A percentile compares a stretch with the other conserved stretches of the same genome.
phyloP scores from a whole-genome alignment of 2,888 invertebrate species.

The Lochmaea crataegi region DNA sequence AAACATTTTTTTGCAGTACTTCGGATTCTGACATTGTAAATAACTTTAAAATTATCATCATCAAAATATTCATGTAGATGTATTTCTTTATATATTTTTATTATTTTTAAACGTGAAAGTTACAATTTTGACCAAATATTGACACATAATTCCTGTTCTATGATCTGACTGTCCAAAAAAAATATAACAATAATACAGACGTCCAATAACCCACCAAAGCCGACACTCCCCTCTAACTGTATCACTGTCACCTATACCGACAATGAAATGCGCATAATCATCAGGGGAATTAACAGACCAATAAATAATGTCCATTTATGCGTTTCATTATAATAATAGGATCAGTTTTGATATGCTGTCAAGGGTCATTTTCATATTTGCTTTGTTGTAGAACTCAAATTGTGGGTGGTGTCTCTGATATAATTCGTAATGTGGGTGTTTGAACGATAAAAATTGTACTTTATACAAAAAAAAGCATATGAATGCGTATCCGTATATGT shows the following conservation, averaged over 20 bases:
- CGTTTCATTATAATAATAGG: constrained; percentile 29
- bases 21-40: no score
- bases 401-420: constrained; percentile 20
- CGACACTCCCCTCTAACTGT: constrained; percentile 41
- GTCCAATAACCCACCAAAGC: constrained; percentile 14
- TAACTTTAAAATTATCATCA: no score
- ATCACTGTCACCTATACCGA: constrained; percentile 25
- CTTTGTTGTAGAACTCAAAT: background rate
- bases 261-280: constrained; percentile 32
- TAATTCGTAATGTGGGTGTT: background rate
- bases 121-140: background rate
- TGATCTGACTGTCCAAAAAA: constrained; percentile 26
- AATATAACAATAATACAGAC: constrained; percentile 24
- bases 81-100: no score
- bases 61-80: no score
- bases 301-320: constrained; percentile 38
- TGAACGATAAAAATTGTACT: background rate
- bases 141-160: background rate
- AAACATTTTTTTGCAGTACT: no score
- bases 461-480: no score
- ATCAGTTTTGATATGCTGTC: constrained; percentile 20
- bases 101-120: background rate
- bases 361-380: constrained; percentile 3
- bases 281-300: constrained; percentile 40
- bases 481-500: no score